phyloP scores from a whole-genome alignment of 2,888 invertebrate genomes.

The Heterodera filipjevi region DNA sequence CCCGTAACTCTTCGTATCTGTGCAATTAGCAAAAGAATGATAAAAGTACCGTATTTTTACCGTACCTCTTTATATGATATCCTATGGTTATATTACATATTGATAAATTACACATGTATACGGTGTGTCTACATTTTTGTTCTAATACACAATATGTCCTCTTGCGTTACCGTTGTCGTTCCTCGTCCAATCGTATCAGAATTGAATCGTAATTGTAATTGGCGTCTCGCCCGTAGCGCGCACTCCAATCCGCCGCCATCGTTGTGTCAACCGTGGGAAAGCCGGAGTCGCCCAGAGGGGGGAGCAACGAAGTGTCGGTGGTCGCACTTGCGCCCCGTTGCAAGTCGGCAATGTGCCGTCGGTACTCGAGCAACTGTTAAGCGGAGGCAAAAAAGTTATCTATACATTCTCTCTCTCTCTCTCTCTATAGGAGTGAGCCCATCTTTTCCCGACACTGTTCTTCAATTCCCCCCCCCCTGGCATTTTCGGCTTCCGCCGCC shows the following conservation, averaged over 20 bases:
- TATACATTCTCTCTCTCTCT: background rate
- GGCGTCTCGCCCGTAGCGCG: constrained; percentile 47
- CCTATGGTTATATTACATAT: no score
- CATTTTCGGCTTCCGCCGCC: no score
- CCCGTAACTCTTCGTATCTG: constrained; percentile 59
- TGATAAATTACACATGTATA: no score
- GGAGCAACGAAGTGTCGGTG: constrained; percentile 33
- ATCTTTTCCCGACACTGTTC: no score
- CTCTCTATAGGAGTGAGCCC: no score
- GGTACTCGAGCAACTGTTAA: constrained; percentile 58
- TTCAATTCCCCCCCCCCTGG: no score
- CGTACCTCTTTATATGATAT: no score
- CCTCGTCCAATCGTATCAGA: constrained; percentile 60
- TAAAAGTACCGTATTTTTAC: no score
- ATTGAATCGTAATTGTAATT: constrained; percentile 61
- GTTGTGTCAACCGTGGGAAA: constrained; percentile 39
- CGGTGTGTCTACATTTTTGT: no score
- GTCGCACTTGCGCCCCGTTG: constrained; percentile 37
- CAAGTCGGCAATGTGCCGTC: constrained; percentile 61
- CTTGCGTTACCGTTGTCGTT: constrained; percentile 53
- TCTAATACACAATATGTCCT: background rate
- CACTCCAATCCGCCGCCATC: constrained; percentile 34
- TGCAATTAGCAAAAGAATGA: constrained; percentile 31
- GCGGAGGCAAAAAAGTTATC: background rate
- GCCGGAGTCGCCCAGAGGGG: constrained; percentile 48